phyloP scores from a whole-genome alignment of 1,140 invertebrate species.

The Sarcophaga bullata region DNA sequence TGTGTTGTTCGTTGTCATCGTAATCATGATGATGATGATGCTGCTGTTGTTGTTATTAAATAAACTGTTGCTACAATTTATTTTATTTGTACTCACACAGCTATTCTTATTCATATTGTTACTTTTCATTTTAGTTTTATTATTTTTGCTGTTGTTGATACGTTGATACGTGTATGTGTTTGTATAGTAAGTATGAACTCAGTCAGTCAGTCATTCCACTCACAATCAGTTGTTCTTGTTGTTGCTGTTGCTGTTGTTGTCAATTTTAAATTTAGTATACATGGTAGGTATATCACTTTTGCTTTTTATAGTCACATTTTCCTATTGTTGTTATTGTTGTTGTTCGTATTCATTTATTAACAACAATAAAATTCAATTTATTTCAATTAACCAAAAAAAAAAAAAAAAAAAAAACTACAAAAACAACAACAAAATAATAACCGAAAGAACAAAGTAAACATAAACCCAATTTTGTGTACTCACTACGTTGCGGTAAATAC shows the following conservation, averaged over 20 bases:
- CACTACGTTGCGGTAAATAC: neutral
- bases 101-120: too few relatives aligned
- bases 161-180: neutral
- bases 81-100: neutral
- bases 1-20: too few relatives aligned
- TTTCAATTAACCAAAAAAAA: conserved; percentile 48
- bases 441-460: neutral
- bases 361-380: conserved; percentile 49
- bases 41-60: neutral
- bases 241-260: neutral
- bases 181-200: neutral
- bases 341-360: conserved; percentile 44
- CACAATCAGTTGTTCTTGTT: conserved; percentile 38
- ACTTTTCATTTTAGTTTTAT: neutral
- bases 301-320: neutral
- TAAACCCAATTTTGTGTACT: neutral
- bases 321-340: conserved; percentile 29
- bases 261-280: too few relatives aligned
- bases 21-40: neutral
- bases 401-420: neutral
- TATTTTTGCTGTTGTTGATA: neutral
- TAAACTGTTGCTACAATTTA: neutral
- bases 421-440: conserved; percentile 15
- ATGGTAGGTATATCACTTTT: neutral
- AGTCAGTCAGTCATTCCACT: neutral